Evolutionary conservation across 2,888 invertebrate species (phyloP).

Genomic region (Sphecodes monilicornis): DNA sequence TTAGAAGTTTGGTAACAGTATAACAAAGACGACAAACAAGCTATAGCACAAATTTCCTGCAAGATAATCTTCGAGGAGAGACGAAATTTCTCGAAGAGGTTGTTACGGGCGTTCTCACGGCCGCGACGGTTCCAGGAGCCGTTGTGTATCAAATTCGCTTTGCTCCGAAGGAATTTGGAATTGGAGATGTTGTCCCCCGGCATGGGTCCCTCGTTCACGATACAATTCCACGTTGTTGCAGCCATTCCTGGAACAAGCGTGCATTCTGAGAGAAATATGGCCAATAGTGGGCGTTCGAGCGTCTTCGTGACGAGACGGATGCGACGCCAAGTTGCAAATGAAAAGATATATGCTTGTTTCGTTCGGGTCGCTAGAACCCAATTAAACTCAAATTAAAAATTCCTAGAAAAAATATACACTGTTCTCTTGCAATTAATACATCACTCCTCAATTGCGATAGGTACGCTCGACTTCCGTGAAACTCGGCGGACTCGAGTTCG

Average conservation of each 20-base stretch:
- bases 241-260: slow-evolving; percentile 9
- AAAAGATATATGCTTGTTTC: background rate
- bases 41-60: background rate
- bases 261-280: background rate
- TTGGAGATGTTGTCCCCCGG: background rate
- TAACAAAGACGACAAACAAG: background rate
- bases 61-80: background rate
- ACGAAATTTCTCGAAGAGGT: background rate
- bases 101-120: background rate
- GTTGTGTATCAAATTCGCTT: slow-evolving; percentile 6
- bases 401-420: background rate
- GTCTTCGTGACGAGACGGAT: background rate
- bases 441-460: too few relatives aligned
- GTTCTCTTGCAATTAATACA: background rate
- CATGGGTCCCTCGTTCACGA: background rate
- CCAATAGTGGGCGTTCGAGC: background rate
- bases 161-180: slow-evolving; percentile 7
- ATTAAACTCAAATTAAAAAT: background rate
- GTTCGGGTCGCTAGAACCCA: background rate
- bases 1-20: background rate
- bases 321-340: background rate
- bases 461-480: background rate
- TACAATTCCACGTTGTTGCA: background rate
- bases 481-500: too few relatives aligned
- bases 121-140: background rate